Evolutionary conservation across 2,113 vertebrate species (phyloP).

Genomic region (Rafetus swinhoei): DNA sequence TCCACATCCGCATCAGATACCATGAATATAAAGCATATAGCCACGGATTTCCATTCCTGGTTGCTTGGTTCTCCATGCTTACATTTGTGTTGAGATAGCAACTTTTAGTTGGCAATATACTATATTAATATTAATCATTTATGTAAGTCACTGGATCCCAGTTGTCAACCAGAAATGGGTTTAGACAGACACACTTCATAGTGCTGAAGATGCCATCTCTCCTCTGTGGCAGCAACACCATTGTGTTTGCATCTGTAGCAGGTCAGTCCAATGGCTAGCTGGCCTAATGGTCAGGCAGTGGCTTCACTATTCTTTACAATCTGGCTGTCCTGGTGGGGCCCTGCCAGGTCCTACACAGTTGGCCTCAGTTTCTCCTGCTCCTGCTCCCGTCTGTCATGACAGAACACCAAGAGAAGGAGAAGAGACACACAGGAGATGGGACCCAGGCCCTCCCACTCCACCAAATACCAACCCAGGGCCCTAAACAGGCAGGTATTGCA

Average conservation of each 20-base stretch:
- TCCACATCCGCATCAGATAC: too few species aligned
- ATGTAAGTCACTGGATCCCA: background rate
- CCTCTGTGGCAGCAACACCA: background rate
- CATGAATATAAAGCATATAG: too few species aligned
- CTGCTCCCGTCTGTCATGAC: background rate
- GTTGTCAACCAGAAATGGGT: background rate
- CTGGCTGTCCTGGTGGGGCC: background rate
- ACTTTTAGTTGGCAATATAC: too few species aligned
- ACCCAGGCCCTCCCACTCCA: too few species aligned
- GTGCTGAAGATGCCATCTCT: background rate
- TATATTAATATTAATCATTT: constrained; percentile 16
- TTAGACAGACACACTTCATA: background rate
- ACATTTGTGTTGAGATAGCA: rapidly evolving
- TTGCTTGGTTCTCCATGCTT: background rate
- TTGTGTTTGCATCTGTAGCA: background rate
- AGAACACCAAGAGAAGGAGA: background rate
- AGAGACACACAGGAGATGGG: background rate
- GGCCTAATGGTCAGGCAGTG: background rate
- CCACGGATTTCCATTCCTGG: too few species aligned
- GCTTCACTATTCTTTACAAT: background rate
- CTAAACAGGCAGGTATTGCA: too few species aligned
- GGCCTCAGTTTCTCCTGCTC: background rate
- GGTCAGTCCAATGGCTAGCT: background rate
- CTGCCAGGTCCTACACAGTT: background rate
- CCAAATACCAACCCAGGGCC: too few species aligned